Evolutionary conservation across 2,797 vertebrate species (phyloP).

Genomic region (Antrozous pallidus): DNA sequence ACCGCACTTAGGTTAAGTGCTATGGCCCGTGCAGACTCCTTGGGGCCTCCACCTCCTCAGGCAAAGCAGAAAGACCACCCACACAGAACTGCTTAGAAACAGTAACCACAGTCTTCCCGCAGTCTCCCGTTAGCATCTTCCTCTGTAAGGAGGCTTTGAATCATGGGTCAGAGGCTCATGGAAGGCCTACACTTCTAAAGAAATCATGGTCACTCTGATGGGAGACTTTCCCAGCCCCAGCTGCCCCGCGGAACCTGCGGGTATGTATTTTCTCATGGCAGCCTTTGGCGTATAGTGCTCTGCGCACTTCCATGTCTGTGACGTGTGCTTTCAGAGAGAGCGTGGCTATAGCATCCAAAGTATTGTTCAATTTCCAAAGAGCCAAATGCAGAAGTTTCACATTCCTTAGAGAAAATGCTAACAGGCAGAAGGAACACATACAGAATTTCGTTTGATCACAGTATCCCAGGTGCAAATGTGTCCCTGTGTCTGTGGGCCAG

Average conservation of each 20-base stretch:
- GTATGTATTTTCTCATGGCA: background rate
- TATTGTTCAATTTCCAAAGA: background rate
- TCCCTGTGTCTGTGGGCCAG: background rate
- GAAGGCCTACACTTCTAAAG: constrained; percentile 29
- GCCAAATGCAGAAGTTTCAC: constrained; percentile 17
- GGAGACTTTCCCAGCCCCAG: background rate
- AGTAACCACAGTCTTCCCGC: background rate
- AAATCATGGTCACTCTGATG: background rate
- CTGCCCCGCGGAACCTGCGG: background rate
- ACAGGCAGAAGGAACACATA: constrained; percentile 40
- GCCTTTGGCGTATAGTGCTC: background rate
- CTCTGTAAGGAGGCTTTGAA: background rate
- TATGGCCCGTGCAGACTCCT: accelerated
- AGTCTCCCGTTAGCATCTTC: background rate
- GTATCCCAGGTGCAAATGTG: background rate
- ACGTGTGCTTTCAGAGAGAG: background rate
- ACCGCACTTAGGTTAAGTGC: background rate
- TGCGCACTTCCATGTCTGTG: background rate
- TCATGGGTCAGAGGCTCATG: background rate
- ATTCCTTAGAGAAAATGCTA: constrained; percentile 29
- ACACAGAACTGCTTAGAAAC: background rate
- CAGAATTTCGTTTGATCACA: constrained; percentile 33
- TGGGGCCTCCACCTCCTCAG: background rate
- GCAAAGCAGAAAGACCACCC: background rate
- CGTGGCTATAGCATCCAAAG: background rate